Evolutionary conservation across 2,888 invertebrate genomes (phyloP).

Genomic region (Gnatocerus cornutus): DNA sequence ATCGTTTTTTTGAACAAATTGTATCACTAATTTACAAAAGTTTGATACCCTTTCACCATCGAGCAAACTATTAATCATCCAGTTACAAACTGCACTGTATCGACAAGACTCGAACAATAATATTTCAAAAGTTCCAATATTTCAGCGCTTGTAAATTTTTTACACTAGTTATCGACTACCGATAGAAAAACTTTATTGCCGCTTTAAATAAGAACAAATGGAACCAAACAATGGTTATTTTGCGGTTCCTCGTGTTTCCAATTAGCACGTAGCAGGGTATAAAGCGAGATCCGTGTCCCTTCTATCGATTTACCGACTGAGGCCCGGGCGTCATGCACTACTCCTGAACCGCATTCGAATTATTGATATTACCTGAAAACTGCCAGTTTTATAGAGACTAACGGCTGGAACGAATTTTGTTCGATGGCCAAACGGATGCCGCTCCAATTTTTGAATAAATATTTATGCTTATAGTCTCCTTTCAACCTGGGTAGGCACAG

Average conservation of each 20-base stretch:
- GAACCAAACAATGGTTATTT: constrained; percentile 29
- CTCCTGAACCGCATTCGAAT: constrained; percentile 53
- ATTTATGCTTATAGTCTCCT: constrained; percentile 54
- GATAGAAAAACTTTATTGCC: background rate
- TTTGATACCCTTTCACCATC: too few relatives aligned
- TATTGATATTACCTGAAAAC: constrained; percentile 62
- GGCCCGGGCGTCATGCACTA: constrained; percentile 40
- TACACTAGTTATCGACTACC: background rate
- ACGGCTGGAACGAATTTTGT: constrained; percentile 51
- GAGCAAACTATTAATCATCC: too few relatives aligned
- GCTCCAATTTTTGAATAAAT: constrained; percentile 58
- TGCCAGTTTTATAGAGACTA: constrained; percentile 58
- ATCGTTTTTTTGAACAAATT: too few relatives aligned
- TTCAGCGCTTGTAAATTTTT: background rate
- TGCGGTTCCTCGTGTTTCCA: constrained; percentile 39
- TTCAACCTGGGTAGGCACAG: constrained; percentile 48
- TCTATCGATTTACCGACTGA: constrained; percentile 44
- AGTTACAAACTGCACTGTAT: too few relatives aligned
- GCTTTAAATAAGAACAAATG: constrained; percentile 22
- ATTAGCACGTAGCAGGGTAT: constrained; percentile 38
- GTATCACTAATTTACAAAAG: too few relatives aligned
- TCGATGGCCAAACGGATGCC: constrained; percentile 51
- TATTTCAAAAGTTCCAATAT: background rate
- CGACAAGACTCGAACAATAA: too few relatives aligned
- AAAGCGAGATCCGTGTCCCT: constrained; percentile 40